Evolutionary conservation across 2,113 vertebrate species (phyloP).

Genomic region (Gymnarchus niloticus): DNA sequence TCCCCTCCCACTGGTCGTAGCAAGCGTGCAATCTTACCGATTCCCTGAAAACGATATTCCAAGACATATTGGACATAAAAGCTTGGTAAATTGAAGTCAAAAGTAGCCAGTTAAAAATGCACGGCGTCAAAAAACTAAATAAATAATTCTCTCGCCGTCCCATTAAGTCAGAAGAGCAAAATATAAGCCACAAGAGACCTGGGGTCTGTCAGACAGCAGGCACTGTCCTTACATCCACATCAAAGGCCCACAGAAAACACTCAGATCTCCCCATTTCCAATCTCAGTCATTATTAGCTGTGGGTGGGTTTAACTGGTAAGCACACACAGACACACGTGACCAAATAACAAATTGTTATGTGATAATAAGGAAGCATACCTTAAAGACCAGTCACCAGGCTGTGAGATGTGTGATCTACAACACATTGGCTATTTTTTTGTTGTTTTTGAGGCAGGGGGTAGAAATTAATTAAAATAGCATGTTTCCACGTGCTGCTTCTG

Average conservation of each 20-base stretch:
- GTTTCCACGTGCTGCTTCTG: slow-evolving; percentile 7
- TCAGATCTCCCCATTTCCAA: too few relatives aligned
- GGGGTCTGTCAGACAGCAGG: not conserved
- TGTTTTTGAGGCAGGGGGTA: slow-evolving; percentile 15
- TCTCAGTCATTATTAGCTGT: slow-evolving; percentile 2
- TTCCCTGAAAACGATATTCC: not conserved
- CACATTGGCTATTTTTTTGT: not conserved
- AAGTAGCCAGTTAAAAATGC: not conserved
- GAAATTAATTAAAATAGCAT: slow-evolving; percentile 16
- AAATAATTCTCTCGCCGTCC: not conserved
- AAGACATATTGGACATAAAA: not conserved
- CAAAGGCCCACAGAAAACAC: not conserved
- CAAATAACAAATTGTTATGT: not conserved
- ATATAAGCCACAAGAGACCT: not conserved
- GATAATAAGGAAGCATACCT: not conserved
- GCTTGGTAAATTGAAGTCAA: not conserved
- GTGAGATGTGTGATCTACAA: not conserved
- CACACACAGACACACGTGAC: too few relatives aligned
- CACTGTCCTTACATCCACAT: not conserved
- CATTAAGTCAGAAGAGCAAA: not conserved
- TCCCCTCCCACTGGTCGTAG: not conserved
- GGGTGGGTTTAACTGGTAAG: not conserved
- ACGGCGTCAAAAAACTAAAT: not conserved
- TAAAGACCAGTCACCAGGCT: too few relatives aligned
- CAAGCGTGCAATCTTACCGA: not conserved